Conservation (phyloP, 2,797 vertebrate species). For the Thamnophis elegans region DNA sequence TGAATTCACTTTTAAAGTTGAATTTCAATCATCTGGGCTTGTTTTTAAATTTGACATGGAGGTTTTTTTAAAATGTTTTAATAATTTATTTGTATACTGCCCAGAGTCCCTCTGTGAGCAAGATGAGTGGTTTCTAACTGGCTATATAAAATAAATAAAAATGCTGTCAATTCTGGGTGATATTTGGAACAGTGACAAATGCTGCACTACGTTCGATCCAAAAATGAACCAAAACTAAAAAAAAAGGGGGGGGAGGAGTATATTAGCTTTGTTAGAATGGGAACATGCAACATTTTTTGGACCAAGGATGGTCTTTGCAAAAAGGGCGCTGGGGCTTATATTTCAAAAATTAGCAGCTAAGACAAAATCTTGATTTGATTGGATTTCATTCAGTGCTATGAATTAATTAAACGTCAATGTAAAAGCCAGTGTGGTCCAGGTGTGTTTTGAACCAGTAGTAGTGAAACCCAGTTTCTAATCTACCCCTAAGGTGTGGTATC, state of each 20-base stretch:
- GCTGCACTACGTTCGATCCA: neutral
- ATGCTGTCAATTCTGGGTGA: no score
- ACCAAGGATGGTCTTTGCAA: neutral
- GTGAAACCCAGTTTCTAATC: neutral
- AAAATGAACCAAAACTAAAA: neutral
- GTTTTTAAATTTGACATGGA: neutral
- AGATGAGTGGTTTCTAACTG: neutral
- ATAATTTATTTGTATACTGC: neutral
- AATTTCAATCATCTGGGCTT: neutral
- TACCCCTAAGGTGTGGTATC: neutral
- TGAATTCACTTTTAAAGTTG: neutral
- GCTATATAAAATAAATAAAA: neutral
- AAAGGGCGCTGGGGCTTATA: neutral
- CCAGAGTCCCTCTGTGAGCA: neutral
- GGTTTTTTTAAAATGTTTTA: neutral
- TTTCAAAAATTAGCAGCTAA: neutral
- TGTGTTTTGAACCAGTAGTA: neutral
- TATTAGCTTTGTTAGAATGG: neutral
- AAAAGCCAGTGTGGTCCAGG: neutral
- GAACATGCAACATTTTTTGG: neutral
- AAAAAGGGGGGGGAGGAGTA: neutral
- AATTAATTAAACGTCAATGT: neutral
- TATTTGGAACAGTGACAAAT: no score
- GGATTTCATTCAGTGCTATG: neutral
- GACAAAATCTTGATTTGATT: neutral